Conservation (phyloP, 2,797 vertebrate species). For the Amphiprion clarkii region DNA sequence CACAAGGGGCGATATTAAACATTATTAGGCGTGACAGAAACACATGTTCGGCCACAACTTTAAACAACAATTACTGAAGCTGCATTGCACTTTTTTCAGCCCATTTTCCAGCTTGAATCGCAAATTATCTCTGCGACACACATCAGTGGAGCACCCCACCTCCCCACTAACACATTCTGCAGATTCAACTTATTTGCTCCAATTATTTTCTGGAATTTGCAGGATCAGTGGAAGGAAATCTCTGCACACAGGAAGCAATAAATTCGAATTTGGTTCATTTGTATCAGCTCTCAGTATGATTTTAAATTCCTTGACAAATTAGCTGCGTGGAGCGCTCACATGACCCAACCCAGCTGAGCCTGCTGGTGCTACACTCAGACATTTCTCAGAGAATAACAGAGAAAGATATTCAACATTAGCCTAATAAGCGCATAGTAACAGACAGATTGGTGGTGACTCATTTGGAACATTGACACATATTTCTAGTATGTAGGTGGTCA, state of each 20-base stretch:
- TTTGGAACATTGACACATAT: too few relatives aligned
- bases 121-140: conserved; percentile 10
- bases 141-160: not conserved
- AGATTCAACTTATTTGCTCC: conserved; percentile 25
- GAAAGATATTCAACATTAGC: not conserved
- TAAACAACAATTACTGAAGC: conserved; percentile 23
- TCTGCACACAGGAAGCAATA: conserved; percentile 35
- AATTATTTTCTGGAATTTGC: conserved; percentile 35
- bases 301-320: conserved; percentile 16
- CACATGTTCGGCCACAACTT: conserved; percentile 21
- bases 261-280: conserved; percentile 25
- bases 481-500: too few relatives aligned
- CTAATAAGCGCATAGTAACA: too few relatives aligned
- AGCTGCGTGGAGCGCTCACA: not conserved
- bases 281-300: conserved; percentile 18
- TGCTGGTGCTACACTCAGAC: not conserved
- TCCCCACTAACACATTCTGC: not conserved
- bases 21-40: conserved; percentile 30
- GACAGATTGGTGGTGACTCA: too few relatives aligned
- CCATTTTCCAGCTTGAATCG: conserved; percentile 3
- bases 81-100: conserved; percentile 1
- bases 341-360: conserved; percentile 5
- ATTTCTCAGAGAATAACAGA: not conserved
- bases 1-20: conserved; percentile 8
- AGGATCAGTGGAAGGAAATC: conserved; percentile 32